Evolutionary conservation across 2,797 vertebrate species (phyloP).

Genomic region (Heterohyrax brucei): DNA sequence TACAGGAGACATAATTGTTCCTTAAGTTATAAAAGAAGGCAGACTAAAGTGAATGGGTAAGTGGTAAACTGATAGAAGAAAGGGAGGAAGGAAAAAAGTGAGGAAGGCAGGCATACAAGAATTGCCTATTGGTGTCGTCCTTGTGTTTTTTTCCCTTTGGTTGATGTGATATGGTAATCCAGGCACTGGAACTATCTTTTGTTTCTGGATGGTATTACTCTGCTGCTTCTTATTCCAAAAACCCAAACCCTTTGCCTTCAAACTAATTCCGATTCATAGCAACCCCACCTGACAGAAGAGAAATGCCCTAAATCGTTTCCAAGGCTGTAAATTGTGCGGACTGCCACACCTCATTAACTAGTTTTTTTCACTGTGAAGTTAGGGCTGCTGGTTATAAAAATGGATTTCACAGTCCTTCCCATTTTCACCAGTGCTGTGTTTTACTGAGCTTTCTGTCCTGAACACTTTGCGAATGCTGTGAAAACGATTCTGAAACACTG

Average conservation of each 20-base stretch:
- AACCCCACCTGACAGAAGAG: too few relatives aligned
- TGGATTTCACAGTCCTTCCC: neutral
- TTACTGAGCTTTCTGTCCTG: conserved; percentile 27
- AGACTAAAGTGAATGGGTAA: neutral
- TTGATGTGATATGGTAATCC: neutral
- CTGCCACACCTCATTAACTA: neutral
- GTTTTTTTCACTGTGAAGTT: neutral
- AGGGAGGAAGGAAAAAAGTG: too few relatives aligned
- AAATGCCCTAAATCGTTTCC: neutral
- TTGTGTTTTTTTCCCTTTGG: neutral
- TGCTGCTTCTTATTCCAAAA: neutral
- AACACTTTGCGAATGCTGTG: neutral
- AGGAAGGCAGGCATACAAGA: too few relatives aligned
- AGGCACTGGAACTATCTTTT: neutral
- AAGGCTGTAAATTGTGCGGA: neutral
- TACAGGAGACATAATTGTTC: neutral
- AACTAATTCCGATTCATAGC: neutral
- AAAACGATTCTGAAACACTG: conserved; percentile 17
- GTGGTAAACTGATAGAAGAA: neutral
- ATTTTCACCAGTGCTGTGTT: neutral
- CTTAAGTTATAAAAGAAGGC: conserved; percentile 24
- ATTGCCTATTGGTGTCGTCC: neutral
- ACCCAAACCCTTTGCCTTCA: neutral
- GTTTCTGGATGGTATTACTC: neutral
- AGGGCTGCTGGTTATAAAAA: neutral